Conservation (phyloP, 2,113 vertebrate genomes). For the crab-eating macaque (Macaca fascicularis) region T2T-MFA8v1.1 NC_088376.1:60237501-60238000, state of each 20-base stretch:
- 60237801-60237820: not conserved
- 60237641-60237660: not conserved
- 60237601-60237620: not conserved
- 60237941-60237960: not conserved
- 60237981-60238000: slow-evolving; percentile 85
- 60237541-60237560: not conserved
- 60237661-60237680: not conserved
- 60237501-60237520: not conserved
- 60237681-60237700: not conserved
- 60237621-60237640: not conserved
- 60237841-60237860: not conserved
- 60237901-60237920: not conserved
- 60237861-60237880: not conserved
- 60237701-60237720: not conserved
- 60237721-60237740: not conserved
- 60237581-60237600: not conserved
- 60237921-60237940: not conserved
- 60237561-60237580: not conserved
- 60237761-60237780: not conserved
- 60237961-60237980: rapidly evolving
- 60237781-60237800: not conserved
- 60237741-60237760: not conserved
- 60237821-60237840: not conserved
- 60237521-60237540: not conserved
- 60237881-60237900: not conserved